Evolutionary conservation across 1,140 invertebrate species (phyloP).

Genomic region (Anastrepha obliqua): DNA sequence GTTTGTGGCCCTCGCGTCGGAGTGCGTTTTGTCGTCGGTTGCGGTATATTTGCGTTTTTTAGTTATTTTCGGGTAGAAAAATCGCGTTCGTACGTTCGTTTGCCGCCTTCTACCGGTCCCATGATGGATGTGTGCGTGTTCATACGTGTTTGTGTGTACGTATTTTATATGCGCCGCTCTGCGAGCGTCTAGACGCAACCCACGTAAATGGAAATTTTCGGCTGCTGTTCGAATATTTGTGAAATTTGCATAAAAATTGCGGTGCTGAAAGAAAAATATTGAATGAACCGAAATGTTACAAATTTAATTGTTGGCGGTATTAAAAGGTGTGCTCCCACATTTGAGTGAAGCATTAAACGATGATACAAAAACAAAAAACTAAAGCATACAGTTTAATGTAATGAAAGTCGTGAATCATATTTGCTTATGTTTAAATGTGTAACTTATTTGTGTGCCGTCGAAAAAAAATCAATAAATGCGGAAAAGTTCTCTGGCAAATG

Average conservation of each 20-base stretch:
- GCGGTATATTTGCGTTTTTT: slow-evolving; percentile 40
- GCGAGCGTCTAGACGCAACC: slow-evolving; percentile 18
- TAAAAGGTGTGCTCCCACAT: background rate
- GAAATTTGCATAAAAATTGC: slow-evolving; percentile 50
- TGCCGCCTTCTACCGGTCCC: slow-evolving; percentile 3
- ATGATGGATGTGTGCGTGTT: background rate
- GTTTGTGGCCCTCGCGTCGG: slow-evolving; percentile 24
- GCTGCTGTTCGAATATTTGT: slow-evolving; percentile 13
- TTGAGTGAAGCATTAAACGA: too few species aligned
- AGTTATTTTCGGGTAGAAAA: slow-evolving; percentile 12
- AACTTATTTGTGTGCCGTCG: background rate
- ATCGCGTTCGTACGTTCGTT: slow-evolving; percentile 16
- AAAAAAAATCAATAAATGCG: slow-evolving; percentile 20
- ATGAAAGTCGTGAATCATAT: background rate
- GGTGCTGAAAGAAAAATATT: background rate
- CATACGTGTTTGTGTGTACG: background rate
- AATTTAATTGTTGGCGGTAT: too few species aligned
- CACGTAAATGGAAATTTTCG: slow-evolving; percentile 43
- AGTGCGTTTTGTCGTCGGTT: slow-evolving; percentile 41
- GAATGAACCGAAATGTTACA: background rate
- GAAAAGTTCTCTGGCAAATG: background rate
- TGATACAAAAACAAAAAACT: too few species aligned
- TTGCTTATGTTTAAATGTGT: background rate
- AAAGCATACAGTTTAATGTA: too few species aligned
- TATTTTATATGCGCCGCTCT: background rate